Conservation (phyloP, 2,113 vertebrate genomes). For the Asarcornis scutulata region DNA sequence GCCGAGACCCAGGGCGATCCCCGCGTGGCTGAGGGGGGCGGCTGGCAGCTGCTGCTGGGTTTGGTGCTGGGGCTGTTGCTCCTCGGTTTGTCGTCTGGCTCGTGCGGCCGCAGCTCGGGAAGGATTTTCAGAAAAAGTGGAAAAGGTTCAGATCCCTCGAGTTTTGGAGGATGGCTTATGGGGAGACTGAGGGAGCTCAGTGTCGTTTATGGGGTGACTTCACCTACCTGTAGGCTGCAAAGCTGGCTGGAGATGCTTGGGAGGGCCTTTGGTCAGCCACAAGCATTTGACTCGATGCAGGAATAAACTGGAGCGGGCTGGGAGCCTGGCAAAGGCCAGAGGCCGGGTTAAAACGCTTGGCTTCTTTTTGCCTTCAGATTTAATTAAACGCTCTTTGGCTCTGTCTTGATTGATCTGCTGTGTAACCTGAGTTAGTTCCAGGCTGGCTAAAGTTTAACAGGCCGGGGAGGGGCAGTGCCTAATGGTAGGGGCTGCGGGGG, state of each 20-base stretch:
- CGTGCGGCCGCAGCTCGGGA: rapidly evolving
- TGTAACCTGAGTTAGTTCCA: neutral
- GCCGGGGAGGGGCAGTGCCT: neutral
- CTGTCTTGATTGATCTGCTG: neutral
- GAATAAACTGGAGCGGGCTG: slow-evolving; percentile 13
- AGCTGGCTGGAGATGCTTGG: slow-evolving; percentile 10
- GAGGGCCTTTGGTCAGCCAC: slow-evolving; percentile 46
- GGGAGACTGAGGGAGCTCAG: neutral
- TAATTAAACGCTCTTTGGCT: slow-evolving; percentile 13
- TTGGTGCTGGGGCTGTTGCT: neutral
- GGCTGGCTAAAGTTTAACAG: neutral
- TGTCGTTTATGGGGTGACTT: neutral
- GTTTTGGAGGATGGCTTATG: neutral
- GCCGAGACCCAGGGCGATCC: neutral
- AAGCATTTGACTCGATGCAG: slow-evolving; percentile 16
- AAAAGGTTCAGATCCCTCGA: neutral
- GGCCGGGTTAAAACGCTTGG: neutral
- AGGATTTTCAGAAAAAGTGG: slow-evolving; percentile 2
- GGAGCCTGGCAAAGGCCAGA: neutral
- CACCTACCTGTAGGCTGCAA: neutral
- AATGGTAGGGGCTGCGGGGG: neutral
- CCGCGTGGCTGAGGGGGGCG: neutral
- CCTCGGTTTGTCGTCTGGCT: neutral
- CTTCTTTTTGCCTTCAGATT: slow-evolving; percentile 20
- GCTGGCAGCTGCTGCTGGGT: neutral